Base-by-base conservation (phyloP, 2,888 invertebrate species). In the Eristalis intricaria region DNA sequence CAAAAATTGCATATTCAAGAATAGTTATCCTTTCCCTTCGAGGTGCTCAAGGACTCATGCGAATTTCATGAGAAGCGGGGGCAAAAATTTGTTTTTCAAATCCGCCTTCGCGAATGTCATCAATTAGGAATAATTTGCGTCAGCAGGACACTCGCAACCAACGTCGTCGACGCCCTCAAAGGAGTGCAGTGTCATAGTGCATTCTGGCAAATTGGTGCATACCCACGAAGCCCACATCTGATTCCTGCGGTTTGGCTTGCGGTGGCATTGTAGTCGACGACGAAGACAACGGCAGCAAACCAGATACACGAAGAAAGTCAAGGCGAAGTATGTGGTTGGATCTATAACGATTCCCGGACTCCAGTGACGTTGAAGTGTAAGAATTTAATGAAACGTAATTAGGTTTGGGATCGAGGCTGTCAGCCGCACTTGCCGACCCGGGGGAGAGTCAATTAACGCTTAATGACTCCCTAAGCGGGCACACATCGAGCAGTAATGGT, bases 41-140 rank as follows among this genome's bases (percentile, higher is more conserved):
- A n/a, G 43, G n/a, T 0, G 4, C 56, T 58, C 32, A 2, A 19
- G 13, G 22, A 58, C 56, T 56, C 32, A 65, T 63, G 22, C 29
- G 56, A 64, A 60, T 68, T 68, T 66, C 15, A 68, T 40, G 73
- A 73, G 70, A n/a, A 77, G 50, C 35, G 32, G 4, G 35, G 77
- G 68, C 32, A 43, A 29, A 77, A 83, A 2, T 83, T 83, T 83
- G 83, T 22, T 40, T 77, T 73, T 61, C 71, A 77, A 83, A 83
- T 83, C 58, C 64, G 40, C 22, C 69, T 13, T 43, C 56, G 61
- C 22, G 70, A 75, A 81, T 64, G 64, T 22, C 50, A 71, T 61
- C 71, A 71, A 71, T 71, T 77, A 71, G 10, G 50, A 60, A 40
- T 65, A 64, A 29, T 70, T 63, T 74, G 63, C 56, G 26, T 43